Evolutionary conservation across 1,140 invertebrate genomes (phyloP), one percentile per base, ranked within the genome.

Genomic region (Heliothis subflexa): DNA sequence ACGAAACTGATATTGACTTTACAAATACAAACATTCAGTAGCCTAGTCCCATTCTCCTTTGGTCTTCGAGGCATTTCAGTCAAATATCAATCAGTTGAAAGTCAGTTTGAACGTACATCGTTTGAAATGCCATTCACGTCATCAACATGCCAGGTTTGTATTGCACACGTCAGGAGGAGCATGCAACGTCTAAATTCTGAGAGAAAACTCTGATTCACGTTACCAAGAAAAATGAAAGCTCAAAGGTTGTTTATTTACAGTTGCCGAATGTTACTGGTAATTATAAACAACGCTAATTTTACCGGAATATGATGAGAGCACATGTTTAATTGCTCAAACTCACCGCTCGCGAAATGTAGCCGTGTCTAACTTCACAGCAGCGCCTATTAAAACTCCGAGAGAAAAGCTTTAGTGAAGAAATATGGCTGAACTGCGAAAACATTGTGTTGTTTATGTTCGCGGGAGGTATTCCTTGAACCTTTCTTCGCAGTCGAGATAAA

Each of bases 361-460:
- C 18, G 21, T 33, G n/a, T 47, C 57, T 28, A 18, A 47, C 33
- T 64, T 64, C 25, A 47, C 61, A 16, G 16, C 16, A 45, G 61
- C 61, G 45, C 14, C 40, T 64, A 64, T 64, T 64, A 47, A 21
- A 64, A 64, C 40, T 13, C 18, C 47, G 40, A 9, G 62, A 64
- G 61, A 21, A 66, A 47, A 66, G 62, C 62, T 66, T 40, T 40
- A n/a, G 62, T 40, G 16, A 33, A 66, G 62, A 66, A 66, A 66
- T 47, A 66, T 66, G 11, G 62, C 62, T 47, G 62, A 47, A 66
- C 47, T 10, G 40, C 0, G 62, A 47, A 64, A 66, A 66, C 62
- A 66, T 66, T 66, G 40, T 66, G 62, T 66, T 47, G 62, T 66
- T 66, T 66, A 66, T 66, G 62, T 66, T 16, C 47, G 40, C 16